phyloP scores from a whole-genome alignment of 2,888 invertebrate genomes.

The Zygothrica quintamaculata region DNA sequence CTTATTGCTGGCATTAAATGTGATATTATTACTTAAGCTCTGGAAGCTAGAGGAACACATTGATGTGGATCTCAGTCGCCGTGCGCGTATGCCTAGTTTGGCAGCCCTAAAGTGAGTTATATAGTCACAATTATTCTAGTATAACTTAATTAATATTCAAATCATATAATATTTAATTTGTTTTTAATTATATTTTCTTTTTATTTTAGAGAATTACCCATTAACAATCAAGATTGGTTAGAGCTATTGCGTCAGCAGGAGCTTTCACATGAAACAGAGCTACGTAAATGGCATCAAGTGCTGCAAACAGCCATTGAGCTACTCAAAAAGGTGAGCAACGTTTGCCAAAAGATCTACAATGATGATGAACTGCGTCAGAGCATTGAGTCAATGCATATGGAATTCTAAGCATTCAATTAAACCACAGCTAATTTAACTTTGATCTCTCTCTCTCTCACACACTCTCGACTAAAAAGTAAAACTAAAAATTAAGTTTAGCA shows the following conservation, averaged over 20 bases:
- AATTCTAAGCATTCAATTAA: conserved; percentile 61
- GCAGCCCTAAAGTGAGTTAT: conserved; percentile 80
- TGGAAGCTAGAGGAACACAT: conserved; percentile 89
- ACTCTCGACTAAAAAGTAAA: conserved; percentile 45
- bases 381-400: conserved; percentile 77
- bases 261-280: conserved; percentile 91
- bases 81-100: conserved; percentile 81
- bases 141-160: neutral
- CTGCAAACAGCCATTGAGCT: conserved; percentile 89
- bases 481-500: conserved; percentile 12
- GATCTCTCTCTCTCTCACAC: no score
- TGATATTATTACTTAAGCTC: conserved; percentile 92
- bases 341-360: conserved; percentile 83
- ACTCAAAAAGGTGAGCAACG: conserved; percentile 89
- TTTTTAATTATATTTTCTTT: neutral
- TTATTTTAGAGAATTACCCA: conserved; percentile 87
- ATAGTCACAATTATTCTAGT: no score
- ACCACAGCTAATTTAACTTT: conserved; percentile 34
- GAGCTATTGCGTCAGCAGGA: conserved; percentile 92
- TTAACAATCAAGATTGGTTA: conserved; percentile 93
- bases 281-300: conserved; percentile 92
- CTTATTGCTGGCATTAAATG: conserved; percentile 89
- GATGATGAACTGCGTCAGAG: conserved; percentile 79
- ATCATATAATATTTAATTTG: no score
- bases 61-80: conserved; percentile 80